Conservation (phyloP, 1,140 invertebrate genomes). For the Macrobrachium rosenbergii region DNA sequence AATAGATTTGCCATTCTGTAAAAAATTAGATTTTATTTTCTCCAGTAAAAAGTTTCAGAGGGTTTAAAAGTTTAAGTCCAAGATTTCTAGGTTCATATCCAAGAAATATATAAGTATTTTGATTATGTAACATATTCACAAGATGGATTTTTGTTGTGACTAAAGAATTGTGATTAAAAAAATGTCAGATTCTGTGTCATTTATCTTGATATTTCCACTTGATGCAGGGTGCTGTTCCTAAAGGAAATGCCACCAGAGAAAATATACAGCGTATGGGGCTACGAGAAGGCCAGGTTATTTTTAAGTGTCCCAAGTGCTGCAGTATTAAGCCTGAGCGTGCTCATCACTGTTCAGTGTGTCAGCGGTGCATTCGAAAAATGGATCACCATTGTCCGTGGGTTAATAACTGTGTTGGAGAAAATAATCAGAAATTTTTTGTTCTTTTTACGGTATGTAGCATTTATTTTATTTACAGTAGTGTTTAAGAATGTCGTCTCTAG, state of each 20-base stretch:
- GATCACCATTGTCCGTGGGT: slow-evolving; percentile 99
- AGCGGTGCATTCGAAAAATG: slow-evolving; percentile 98
- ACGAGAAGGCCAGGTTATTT: slow-evolving; percentile 92
- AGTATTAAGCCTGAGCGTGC: slow-evolving; percentile 98
- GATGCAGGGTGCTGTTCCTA: slow-evolving; percentile 88
- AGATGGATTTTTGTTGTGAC: background rate
- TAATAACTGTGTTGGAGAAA: slow-evolving; percentile 99
- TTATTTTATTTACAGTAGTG: background rate
- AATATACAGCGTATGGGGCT: slow-evolving; percentile 96
- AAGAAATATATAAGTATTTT: too few species aligned
- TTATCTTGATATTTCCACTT: background rate
- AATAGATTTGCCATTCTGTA: too few species aligned
- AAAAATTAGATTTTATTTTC: too few species aligned
- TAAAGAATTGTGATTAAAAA: too few species aligned
- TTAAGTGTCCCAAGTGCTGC: slow-evolving; percentile 98
- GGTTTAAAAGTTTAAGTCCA: too few species aligned
- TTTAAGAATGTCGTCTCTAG: too few species aligned
- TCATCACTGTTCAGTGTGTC: slow-evolving; percentile 98
- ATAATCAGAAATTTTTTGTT: slow-evolving; percentile 99
- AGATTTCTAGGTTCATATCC: too few species aligned
- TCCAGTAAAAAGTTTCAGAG: too few species aligned
- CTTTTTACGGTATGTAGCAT: slow-evolving; percentile 92
- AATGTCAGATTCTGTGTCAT: too few species aligned
- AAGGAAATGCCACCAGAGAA: slow-evolving; percentile 99
- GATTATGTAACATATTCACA: background rate